phyloP scores from a whole-genome alignment of 2,888 invertebrate genomes.

The Patella depressa region DNA sequence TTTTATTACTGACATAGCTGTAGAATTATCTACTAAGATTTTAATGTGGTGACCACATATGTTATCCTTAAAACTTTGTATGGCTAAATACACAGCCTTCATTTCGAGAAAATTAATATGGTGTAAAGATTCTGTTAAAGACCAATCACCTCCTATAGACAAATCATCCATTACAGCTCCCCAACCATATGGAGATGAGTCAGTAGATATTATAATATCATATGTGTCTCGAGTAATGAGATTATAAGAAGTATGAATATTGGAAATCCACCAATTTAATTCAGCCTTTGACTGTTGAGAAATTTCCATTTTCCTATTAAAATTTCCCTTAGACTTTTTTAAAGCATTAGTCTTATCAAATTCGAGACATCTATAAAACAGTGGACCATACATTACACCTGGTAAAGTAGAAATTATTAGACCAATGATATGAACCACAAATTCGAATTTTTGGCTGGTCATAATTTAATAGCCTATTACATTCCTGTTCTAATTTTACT shows the following conservation, averaged over 20 bases:
- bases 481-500: neutral
- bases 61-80: neutral
- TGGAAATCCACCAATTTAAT: conserved; percentile 25
- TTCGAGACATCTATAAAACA: conserved; percentile 11
- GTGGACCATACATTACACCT: neutral
- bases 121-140: neutral
- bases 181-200: conserved; percentile 7
- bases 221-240: neutral
- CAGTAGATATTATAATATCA: no score
- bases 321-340: no score
- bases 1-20: conserved; percentile 13
- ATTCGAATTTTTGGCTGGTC: neutral
- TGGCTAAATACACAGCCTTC: neutral
- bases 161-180: conserved; percentile 5
- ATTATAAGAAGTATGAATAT: conserved; percentile 13
- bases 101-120: conserved; percentile 17
- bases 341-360: no score
- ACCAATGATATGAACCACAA: conserved; percentile 20
- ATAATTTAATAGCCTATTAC: neutral
- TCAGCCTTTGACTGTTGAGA: conserved; percentile 8
- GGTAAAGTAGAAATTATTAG: conserved; percentile 12
- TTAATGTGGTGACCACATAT: conserved; percentile 10
- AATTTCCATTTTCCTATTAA: no score
- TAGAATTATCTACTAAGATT: conserved; percentile 19
- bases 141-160: no score